Evolutionary conservation across 2,797 vertebrate species (phyloP).

Genomic region (Aselliscus stoliczkanus): DNA sequence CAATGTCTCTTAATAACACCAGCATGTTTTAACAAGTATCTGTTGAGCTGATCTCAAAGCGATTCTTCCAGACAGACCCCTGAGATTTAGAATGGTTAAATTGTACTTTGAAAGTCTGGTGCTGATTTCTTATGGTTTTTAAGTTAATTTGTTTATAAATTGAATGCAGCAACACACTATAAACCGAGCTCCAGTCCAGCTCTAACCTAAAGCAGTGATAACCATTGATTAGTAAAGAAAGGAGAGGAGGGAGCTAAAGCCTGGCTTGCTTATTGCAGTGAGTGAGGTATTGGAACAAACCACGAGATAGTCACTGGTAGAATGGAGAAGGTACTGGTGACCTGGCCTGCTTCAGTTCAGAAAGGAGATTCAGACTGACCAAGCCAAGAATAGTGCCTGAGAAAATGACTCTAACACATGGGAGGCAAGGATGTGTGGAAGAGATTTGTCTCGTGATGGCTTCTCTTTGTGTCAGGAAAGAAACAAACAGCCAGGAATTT

Average conservation of each 20-base stretch:
- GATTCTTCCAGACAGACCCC: slow-evolving; percentile 72
- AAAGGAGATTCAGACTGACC: background rate
- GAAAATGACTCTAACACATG: background rate
- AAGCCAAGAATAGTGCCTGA: background rate
- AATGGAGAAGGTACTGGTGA: background rate
- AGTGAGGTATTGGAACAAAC: background rate
- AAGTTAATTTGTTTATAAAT: slow-evolving; percentile 66
- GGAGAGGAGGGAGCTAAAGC: background rate
- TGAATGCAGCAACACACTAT: slow-evolving; percentile 40
- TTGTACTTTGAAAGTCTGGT: slow-evolving; percentile 55
- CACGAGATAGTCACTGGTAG: background rate
- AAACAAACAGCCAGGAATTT: background rate
- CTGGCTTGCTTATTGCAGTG: background rate
- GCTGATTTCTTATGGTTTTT: slow-evolving; percentile 53
- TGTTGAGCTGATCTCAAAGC: slow-evolving; percentile 62
- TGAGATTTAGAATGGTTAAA: slow-evolving; percentile 64
- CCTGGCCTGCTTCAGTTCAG: background rate
- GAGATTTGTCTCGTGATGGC: background rate
- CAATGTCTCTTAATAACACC: slow-evolving; percentile 56
- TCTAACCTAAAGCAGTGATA: slow-evolving; percentile 27
- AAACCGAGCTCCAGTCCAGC: background rate
- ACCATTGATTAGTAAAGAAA: slow-evolving; percentile 3
- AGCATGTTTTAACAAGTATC: slow-evolving; percentile 57
- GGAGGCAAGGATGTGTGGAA: background rate
- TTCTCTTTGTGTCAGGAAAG: background rate